phyloP scores from a whole-genome alignment of 2,888 invertebrate species.

The Oscheius sp. region DNA sequence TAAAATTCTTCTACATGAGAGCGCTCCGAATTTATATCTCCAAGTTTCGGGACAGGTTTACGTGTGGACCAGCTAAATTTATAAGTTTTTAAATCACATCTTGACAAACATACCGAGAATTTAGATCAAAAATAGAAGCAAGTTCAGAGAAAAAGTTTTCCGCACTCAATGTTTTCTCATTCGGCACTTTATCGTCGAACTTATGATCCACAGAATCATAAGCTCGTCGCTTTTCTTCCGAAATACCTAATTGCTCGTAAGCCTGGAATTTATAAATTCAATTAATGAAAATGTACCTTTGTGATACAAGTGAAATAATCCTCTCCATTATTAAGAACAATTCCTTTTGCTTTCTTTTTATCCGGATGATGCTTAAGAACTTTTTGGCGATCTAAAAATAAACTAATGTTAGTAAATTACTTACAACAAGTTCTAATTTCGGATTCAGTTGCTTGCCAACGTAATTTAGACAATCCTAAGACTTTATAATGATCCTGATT shows the following conservation, averaged over 20 bases:
- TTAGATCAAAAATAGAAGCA: constrained; percentile 73
- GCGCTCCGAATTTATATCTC: constrained; percentile 80
- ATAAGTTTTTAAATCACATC: background rate
- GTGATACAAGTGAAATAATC: constrained; percentile 99
- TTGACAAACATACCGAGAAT: constrained; percentile 72
- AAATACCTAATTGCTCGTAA: constrained; percentile 66
- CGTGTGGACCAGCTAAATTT: constrained; percentile 85
- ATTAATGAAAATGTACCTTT: constrained; percentile 73
- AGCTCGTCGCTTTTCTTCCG: constrained; percentile 80
- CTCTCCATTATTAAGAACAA: constrained; percentile 77
- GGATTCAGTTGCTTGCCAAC: constrained; percentile 87
- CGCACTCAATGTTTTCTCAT: constrained; percentile 73
- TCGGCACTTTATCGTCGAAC: constrained; percentile 88
- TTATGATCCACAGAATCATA: constrained; percentile 96
- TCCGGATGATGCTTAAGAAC: constrained; percentile 96
- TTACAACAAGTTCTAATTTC: constrained; percentile 93
- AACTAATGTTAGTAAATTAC: constrained; percentile 61
- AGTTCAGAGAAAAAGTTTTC: constrained; percentile 80
- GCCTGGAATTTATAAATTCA: constrained; percentile 37
- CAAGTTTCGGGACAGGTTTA: constrained; percentile 84
- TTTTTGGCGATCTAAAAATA: constrained; percentile 79
- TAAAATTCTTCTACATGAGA: constrained; percentile 92
- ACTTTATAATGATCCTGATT: constrained; percentile 94
- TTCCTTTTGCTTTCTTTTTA: constrained; percentile 82
- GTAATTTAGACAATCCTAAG: constrained; percentile 84